phyloP scores from a whole-genome alignment of 2,888 invertebrate genomes.

The Acanthacorydalis orientalis region DNA sequence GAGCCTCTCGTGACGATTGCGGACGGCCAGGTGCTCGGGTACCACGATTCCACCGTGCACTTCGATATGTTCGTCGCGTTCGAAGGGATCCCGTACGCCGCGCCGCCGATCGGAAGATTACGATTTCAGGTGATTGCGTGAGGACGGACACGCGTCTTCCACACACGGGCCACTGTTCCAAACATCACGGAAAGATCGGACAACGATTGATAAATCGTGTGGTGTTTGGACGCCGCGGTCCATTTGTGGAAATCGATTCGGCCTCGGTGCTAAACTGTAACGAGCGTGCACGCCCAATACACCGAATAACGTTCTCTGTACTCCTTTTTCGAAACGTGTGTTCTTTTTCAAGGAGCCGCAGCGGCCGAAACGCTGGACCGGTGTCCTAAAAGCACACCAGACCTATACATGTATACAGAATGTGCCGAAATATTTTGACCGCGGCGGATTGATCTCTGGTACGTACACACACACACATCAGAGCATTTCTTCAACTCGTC shows the following conservation, averaged over 20 bases:
- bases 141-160: not conserved
- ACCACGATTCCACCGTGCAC: conserved; percentile 5
- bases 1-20: not conserved
- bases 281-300: no score
- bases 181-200: no score
- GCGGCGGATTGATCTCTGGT: not conserved
- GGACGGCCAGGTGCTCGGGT: not conserved
- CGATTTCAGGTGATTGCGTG: conserved; percentile 33
- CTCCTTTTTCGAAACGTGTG: conserved; percentile 1
- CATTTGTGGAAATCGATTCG: no score
- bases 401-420: conserved; percentile 23
- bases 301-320: no score
- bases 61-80: conserved; percentile 35
- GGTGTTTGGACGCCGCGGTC: no score
- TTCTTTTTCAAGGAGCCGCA: conserved; percentile 30
- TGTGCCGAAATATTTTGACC: conserved; percentile 10
- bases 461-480: not conserved
- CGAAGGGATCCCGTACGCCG: conserved; percentile 48
- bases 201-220: no score
- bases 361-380: conserved; percentile 40
- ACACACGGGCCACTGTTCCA: no score
- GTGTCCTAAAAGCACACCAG: conserved; percentile 47
- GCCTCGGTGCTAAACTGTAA: no score
- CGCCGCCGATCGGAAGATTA: conserved; percentile 42
- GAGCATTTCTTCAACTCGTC: no score